These are phyloP conservation scores for Nicator chloris DNA, from an alignment of 2,113 vertebrate species.

Conservation along the genomic window DNA sequence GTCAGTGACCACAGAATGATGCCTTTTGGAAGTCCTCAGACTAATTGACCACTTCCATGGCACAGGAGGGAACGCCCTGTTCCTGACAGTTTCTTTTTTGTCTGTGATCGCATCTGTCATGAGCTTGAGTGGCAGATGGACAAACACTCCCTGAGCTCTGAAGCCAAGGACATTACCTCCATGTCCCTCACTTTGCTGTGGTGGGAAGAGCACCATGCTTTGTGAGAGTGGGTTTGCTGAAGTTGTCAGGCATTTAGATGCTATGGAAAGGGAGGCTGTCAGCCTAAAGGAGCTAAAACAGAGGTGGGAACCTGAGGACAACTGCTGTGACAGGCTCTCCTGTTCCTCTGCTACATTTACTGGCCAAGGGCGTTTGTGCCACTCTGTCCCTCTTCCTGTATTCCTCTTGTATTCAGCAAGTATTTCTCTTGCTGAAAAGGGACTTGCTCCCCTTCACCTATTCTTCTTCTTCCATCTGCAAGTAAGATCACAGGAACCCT, in stretches of 20 bases:
- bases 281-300: neutral
- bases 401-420: neutral
- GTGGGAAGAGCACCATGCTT: neutral
- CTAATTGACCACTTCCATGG: neutral
- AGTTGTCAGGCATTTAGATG: neutral
- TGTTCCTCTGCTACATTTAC: neutral
- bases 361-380: neutral
- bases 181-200: neutral
- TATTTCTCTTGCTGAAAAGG: neutral
- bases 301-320: neutral
- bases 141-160: neutral
- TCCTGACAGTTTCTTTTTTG: neutral
- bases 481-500: neutral
- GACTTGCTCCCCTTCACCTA: neutral
- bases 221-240: neutral
- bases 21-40: neutral
- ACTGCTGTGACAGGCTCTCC: neutral
- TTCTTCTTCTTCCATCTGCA: neutral
- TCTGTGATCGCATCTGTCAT: neutral
- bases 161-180: neutral
- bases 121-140: neutral
- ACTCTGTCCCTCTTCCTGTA: neutral
- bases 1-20: neutral
- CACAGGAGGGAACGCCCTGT: neutral
- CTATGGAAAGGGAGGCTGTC: neutral